phyloP scores from a whole-genome alignment of 1,140 invertebrate species.

The Drosophila pectinifera region DNA sequence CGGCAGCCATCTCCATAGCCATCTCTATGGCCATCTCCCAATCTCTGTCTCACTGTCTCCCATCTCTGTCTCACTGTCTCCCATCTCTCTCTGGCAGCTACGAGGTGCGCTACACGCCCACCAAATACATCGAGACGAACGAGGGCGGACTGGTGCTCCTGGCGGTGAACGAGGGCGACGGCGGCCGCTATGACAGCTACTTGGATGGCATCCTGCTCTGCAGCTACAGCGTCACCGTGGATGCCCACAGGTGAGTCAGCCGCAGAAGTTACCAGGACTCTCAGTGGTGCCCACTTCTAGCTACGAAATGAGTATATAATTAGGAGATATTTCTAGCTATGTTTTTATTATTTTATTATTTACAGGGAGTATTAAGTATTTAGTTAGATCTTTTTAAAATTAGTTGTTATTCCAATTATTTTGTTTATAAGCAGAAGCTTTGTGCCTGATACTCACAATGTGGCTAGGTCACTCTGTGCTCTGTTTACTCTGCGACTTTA shows the following conservation, averaged over 20 bases:
- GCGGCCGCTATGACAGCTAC: conserved; percentile 90
- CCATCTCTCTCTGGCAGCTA: conserved; percentile 64
- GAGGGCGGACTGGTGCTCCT: conserved; percentile 90
- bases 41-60: conserved; percentile 14
- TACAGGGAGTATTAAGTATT: too few relatives aligned
- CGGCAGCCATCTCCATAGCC: conserved; percentile 40
- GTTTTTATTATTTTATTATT: neutral
- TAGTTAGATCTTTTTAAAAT: neutral
- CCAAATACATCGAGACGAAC: conserved; percentile 90
- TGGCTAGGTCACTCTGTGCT: neutral
- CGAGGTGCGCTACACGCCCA: conserved; percentile 86
- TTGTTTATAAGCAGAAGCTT: neutral
- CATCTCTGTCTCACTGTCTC: conserved; percentile 16
- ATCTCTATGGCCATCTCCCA: conserved; percentile 39
- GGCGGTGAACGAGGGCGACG: conserved; percentile 89
- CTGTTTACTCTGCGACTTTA: too few relatives aligned
- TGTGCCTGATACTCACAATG: neutral
- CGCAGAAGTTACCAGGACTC: neutral
- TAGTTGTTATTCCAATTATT: neutral
- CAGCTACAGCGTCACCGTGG: conserved; percentile 90
- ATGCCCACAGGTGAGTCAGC: conserved; percentile 87
- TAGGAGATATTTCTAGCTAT: neutral
- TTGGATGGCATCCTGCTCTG: conserved; percentile 89
- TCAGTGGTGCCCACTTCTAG: conserved; percentile 32
- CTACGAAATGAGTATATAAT: conserved; percentile 1